Base-by-base conservation (phyloP, 2,797 vertebrate genomes). In the Pempheris klunzingeri region DNA sequence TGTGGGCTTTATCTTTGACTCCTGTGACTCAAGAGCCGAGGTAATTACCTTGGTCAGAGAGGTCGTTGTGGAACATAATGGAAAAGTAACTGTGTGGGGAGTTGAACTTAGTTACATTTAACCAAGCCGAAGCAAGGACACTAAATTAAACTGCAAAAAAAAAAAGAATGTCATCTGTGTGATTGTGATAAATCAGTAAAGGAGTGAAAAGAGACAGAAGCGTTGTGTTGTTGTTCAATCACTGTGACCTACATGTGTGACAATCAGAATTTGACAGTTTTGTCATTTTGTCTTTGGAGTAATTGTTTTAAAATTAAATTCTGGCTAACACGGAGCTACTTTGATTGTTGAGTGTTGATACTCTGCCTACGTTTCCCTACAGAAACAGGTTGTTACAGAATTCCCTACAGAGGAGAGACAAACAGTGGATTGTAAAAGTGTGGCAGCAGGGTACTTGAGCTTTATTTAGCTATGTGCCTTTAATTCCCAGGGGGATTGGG, bases 401-500 rank as follows among this genome's bases (percentile, higher is more conserved):
- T 89, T 92, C 91, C 91, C 92, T 3, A 77, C 68, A 52, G 92
- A 92, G 86, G 61, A 8, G 75, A 87, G 86, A 89, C 82, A 86
- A 87, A 89, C 81, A 68, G 76, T 52, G 77, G 77, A 74, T 85
- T 85, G 78, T 82, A 65, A 86, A 90, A 86, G 83, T 88, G 86
- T 87, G 85, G 81, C 88, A 87, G 71, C 74, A 66, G 77, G 88
- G 88, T 82, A 87, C 87, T 92, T 83, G 87, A 88, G 92, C 91
- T 94, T 93, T 94, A 92, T 94, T 94, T 93, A 93, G 93, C 87
- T 67, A 73, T 86, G 88, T 90, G 89, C 80, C 88, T 92, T 92
- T 91, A 90, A 94, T 93, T 91, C 93, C 75, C 84, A 39, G 69
- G 88, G 92, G 90, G 89, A 87, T 83, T 87, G 92, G 86, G 87